Evolutionary conservation across 2,797 vertebrate genomes (phyloP).

Genomic region (Sebastes trivittatus): DNA sequence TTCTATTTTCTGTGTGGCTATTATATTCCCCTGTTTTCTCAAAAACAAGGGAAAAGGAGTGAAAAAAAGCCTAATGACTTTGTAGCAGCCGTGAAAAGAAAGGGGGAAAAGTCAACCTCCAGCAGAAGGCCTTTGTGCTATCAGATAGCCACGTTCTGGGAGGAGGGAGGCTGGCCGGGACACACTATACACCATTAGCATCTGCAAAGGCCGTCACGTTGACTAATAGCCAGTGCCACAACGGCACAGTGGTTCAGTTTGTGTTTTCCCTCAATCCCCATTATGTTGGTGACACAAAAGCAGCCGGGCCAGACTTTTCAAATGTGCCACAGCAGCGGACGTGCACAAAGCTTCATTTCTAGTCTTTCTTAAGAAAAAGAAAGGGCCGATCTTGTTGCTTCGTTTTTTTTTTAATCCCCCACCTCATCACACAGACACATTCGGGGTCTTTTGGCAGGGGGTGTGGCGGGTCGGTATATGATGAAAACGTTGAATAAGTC

Average conservation of each 20-base stretch:
- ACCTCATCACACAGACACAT: constrained; percentile 66
- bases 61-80: constrained; percentile 81
- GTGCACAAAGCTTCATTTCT: constrained; percentile 91
- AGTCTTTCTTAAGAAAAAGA: constrained; percentile 74
- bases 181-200: constrained; percentile 96
- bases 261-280: constrained; percentile 88
- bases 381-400: constrained; percentile 81
- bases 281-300: constrained; percentile 96
- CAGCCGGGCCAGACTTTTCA: constrained; percentile 91
- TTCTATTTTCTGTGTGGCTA: constrained; percentile 51
- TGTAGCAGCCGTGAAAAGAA: constrained; percentile 78
- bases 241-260: constrained; percentile 90
- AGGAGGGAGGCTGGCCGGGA: constrained; percentile 83
- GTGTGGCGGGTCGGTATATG: constrained; percentile 59
- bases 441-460: constrained; percentile 58
- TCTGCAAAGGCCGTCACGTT: constrained; percentile 92
- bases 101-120: constrained; percentile 81
- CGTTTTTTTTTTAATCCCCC: constrained; percentile 69
- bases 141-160: constrained; percentile 83
- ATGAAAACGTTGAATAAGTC: constrained; percentile 85
- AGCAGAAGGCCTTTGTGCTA: constrained; percentile 88
- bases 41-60: constrained; percentile 45
- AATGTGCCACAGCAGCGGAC: constrained; percentile 88
- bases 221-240: constrained; percentile 86
- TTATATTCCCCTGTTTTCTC: constrained; percentile 67